phyloP scores from a whole-genome alignment of 1,140 invertebrate genomes.

The Cepaea nemoralis region DNA sequence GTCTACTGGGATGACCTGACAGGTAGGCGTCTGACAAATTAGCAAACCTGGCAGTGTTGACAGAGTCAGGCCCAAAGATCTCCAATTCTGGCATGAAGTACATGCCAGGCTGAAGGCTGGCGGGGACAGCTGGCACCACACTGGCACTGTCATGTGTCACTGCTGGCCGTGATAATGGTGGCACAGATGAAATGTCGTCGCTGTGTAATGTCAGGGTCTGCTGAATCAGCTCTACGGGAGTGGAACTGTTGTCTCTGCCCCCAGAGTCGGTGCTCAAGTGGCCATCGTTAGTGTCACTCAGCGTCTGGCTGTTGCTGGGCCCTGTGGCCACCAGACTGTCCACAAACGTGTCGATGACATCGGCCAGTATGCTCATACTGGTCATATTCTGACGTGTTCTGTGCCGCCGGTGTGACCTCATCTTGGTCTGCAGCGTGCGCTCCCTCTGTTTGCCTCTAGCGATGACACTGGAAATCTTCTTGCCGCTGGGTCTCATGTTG shows the following conservation, averaged over 20 bases:
- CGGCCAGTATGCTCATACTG: conserved; percentile 32
- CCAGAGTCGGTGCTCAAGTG: conserved; percentile 2
- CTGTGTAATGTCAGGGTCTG: neutral
- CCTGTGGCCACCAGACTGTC: conserved; percentile 18
- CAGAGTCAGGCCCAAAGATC: conserved; percentile 12
- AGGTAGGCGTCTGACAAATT: too few relatives aligned
- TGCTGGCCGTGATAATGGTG: neutral
- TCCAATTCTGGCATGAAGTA: conserved; percentile 32
- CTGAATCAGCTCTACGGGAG: neutral
- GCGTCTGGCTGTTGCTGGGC: neutral
- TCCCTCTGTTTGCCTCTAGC: conserved; percentile 30
- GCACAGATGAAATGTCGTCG: neutral
- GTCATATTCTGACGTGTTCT: conserved; percentile 11
- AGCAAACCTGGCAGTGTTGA: too few relatives aligned
- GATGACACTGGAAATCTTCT: conserved; percentile 38
- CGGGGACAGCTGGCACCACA: neutral
- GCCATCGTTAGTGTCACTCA: conserved; percentile 30
- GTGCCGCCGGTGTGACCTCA: neutral
- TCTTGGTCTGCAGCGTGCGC: neutral
- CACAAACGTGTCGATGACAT: conserved; percentile 38
- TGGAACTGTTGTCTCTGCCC: neutral
- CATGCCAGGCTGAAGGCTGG: neutral
- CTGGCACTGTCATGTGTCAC: neutral
- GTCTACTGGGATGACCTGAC: too few relatives aligned
- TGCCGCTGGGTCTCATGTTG: neutral